These are phyloP conservation scores for Kryphioiulus occultus DNA, from an alignment of 2,888 invertebrate species.

Conservation along the genomic window DNA sequence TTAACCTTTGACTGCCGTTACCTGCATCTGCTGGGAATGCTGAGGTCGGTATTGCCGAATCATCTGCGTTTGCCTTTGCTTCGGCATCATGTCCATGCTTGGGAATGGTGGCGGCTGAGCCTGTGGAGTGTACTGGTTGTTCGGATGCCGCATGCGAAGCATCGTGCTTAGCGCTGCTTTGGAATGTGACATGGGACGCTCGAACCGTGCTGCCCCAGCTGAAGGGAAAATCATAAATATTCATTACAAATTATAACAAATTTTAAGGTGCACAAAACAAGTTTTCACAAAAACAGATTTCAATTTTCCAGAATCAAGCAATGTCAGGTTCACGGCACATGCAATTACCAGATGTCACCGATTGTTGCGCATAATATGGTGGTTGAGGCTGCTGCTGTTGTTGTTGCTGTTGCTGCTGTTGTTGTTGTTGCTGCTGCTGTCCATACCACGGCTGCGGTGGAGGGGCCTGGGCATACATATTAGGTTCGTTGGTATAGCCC, in stretches of 20 bases:
- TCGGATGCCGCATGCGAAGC: conserved; percentile 53
- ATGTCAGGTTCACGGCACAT: neutral
- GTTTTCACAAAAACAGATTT: too few relatives aligned
- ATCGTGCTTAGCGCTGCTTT: conserved; percentile 54
- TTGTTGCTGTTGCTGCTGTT: conserved; percentile 64
- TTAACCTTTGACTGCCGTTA: neutral
- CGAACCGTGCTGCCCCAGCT: conserved; percentile 45
- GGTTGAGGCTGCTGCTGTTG: conserved; percentile 66
- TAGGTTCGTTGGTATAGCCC: conserved; percentile 55
- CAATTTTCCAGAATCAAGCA: neutral
- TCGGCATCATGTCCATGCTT: conserved; percentile 53
- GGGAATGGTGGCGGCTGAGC: conserved; percentile 51
- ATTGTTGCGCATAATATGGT: conserved; percentile 60
- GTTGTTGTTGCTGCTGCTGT: conserved; percentile 63
- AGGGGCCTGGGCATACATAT: conserved; percentile 55
- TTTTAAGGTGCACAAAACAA: too few relatives aligned
- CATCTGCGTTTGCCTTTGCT: conserved; percentile 53
- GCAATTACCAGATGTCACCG: conserved; percentile 49
- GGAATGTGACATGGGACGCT: conserved; percentile 52
- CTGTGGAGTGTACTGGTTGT: conserved; percentile 53
- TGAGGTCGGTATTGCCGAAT: conserved; percentile 53
- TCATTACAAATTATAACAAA: neutral
- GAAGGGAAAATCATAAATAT: conserved; percentile 48
- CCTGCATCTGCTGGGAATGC: conserved; percentile 51
- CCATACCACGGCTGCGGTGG: conserved; percentile 61